Evolutionary conservation across 2,888 invertebrate species (phyloP).

Genomic region (Baronia brevicornis): DNA sequence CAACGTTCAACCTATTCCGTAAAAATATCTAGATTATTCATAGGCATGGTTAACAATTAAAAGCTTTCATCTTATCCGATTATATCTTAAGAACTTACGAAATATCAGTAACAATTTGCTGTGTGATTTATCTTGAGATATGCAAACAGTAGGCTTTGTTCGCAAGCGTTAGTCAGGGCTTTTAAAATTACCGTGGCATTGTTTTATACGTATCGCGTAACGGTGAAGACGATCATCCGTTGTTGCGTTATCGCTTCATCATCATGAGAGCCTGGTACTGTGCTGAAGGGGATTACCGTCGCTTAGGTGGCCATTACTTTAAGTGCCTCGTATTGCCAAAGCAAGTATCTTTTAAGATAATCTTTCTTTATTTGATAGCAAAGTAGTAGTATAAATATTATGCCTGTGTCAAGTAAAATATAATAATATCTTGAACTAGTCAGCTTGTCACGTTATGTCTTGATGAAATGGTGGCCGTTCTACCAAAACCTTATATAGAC

Average conservation of each 20-base stretch:
- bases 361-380: no score
- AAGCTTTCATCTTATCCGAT: slow-evolving; percentile 8
- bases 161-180: slow-evolving; percentile 11
- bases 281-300: neutral
- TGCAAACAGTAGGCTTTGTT: slow-evolving; percentile 19
- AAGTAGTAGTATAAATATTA: no score
- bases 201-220: slow-evolving; percentile 13
- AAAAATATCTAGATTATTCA: slow-evolving; percentile 8
- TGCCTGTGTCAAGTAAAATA: no score
- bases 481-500: no score
- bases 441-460: no score
- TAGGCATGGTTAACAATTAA: slow-evolving; percentile 1
- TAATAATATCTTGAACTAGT: no score
- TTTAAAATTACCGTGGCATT: slow-evolving; percentile 16
- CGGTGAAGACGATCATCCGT: slow-evolving; percentile 12
- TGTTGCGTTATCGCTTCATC: slow-evolving; percentile 7
- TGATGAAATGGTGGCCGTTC: no score
- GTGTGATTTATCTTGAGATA: slow-evolving; percentile 14
- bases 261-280: slow-evolving; percentile 9
- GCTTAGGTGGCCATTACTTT: no score
- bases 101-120: slow-evolving; percentile 3
- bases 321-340: no score
- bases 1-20: no score
- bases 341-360: no score
- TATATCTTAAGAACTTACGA: slow-evolving; percentile 7